A percentile compares a stretch with the other conserved stretches of the same genome.
Conservation (phyloP, 1,140 invertebrate species). For the Ceratina australensis region DNA sequence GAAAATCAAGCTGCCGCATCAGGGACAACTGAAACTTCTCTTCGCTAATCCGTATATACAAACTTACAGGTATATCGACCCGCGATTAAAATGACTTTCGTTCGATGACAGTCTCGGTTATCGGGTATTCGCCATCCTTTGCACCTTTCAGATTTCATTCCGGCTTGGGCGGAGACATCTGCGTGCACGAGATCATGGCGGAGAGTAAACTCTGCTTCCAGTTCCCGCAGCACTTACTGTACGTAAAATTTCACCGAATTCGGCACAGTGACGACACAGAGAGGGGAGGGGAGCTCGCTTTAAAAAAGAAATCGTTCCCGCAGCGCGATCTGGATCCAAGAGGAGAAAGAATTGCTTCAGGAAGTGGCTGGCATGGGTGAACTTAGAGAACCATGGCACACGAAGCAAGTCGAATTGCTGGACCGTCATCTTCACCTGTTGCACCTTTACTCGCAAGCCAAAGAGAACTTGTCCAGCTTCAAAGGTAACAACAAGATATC, state of each 20-base stretch:
- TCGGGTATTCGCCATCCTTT: background rate
- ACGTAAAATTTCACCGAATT: conserved; percentile 76
- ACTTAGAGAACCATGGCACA: conserved; percentile 90
- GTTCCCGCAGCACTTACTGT: conserved; percentile 94
- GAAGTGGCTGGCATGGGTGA: conserved; percentile 94
- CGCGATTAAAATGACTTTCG: too few relatives aligned
- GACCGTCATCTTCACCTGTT: conserved; percentile 91
- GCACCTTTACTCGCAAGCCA: conserved; percentile 92
- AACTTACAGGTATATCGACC: conserved; percentile 84
- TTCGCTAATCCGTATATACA: conserved; percentile 89
- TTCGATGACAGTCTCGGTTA: too few relatives aligned
- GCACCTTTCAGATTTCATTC: conserved; percentile 87
- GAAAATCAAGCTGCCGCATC: conserved; percentile 89
- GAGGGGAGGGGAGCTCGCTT: background rate
- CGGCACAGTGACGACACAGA: too few relatives aligned
- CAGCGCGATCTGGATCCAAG: conserved; percentile 93
- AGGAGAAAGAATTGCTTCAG: conserved; percentile 94
- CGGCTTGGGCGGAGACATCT: conserved; percentile 92
- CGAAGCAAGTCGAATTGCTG: conserved; percentile 88
- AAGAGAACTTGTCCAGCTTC: conserved; percentile 82
- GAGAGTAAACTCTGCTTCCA: conserved; percentile 92
- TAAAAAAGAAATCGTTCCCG: background rate
- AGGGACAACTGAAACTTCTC: conserved; percentile 86
- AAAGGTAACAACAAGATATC: conserved; percentile 65
- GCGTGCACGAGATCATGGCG: conserved; percentile 95